phyloP scores from a whole-genome alignment of 2,888 invertebrate species.

The Abrostola tripartita region DNA sequence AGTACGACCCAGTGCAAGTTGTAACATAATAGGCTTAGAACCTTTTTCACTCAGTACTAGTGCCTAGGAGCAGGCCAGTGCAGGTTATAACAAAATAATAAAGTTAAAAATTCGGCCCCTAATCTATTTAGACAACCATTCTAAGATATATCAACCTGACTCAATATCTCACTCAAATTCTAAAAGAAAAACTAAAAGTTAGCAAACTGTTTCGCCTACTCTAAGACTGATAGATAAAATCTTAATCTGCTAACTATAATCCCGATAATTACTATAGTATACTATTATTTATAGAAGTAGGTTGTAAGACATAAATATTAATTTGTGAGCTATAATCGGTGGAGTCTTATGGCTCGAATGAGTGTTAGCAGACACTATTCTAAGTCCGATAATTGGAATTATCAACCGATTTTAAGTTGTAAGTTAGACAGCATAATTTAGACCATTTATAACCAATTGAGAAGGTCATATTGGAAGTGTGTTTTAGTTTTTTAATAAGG shows the following conservation, averaged over 20 bases:
- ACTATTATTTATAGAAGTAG: too few species aligned
- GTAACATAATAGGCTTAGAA: too few species aligned
- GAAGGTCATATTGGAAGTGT: background rate
- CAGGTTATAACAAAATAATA: too few species aligned
- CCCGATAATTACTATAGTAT: too few species aligned
- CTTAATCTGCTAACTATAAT: too few species aligned
- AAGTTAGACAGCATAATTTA: background rate
- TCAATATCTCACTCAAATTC: background rate
- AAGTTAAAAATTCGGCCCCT: background rate
- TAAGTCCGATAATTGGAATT: background rate
- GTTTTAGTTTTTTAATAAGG: too few species aligned
- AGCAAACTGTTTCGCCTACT: too few species aligned
- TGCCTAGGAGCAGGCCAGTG: too few species aligned
- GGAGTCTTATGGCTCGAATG: constrained; percentile 69
- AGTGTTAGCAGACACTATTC: background rate
- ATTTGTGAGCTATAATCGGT: constrained; percentile 70
- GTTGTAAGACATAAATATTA: constrained; percentile 54
- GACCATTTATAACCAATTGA: background rate
- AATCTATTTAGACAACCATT: constrained; percentile 3
- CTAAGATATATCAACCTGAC: background rate
- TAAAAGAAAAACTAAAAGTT: too few species aligned
- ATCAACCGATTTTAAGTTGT: background rate
- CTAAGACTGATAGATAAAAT: too few species aligned
- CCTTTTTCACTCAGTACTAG: too few species aligned
- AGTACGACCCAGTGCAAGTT: too few species aligned